phyloP scores from a whole-genome alignment of 37 sponge, comb jelly and placozoan genomes.

The Hormiphora californensis region DNA sequence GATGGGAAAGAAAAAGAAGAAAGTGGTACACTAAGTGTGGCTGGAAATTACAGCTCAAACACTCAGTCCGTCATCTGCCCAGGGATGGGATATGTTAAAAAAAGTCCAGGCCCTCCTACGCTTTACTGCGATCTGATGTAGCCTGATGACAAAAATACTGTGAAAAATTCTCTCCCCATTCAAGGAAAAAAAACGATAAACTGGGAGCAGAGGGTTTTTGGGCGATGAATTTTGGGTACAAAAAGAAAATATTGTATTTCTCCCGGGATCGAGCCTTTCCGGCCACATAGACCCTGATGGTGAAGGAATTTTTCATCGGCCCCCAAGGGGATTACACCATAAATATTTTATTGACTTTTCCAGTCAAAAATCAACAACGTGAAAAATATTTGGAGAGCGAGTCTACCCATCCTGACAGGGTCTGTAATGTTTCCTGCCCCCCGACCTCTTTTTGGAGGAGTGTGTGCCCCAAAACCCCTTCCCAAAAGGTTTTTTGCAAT shows the following conservation, averaged over 20 bases:
- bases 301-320: neutral
- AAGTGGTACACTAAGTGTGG: neutral
- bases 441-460: neutral
- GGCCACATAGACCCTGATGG: neutral
- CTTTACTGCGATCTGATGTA: neutral
- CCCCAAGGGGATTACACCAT: neutral
- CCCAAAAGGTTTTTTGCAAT: neutral
- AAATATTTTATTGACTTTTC: too few species aligned
- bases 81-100: neutral
- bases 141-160: neutral
- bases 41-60: too few species aligned
- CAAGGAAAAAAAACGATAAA: neutral
- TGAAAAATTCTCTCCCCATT: neutral
- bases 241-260: neutral
- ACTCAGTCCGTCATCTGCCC: too few species aligned
- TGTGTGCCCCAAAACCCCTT: neutral
- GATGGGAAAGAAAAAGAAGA: neutral
- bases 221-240: too few species aligned
- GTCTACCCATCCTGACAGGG: neutral
- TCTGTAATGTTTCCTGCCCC: neutral
- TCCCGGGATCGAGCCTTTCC: neutral
- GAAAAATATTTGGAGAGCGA: neutral
- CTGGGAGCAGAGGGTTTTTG: too few species aligned
- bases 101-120: neutral
- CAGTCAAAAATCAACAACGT: neutral